Percentiles rank a stretch among this genome's conserved stretches.
These are phyloP conservation scores for Megamerina dolium DNA, from an alignment of 2,888 invertebrate species.

Conservation along the genomic window DNA sequence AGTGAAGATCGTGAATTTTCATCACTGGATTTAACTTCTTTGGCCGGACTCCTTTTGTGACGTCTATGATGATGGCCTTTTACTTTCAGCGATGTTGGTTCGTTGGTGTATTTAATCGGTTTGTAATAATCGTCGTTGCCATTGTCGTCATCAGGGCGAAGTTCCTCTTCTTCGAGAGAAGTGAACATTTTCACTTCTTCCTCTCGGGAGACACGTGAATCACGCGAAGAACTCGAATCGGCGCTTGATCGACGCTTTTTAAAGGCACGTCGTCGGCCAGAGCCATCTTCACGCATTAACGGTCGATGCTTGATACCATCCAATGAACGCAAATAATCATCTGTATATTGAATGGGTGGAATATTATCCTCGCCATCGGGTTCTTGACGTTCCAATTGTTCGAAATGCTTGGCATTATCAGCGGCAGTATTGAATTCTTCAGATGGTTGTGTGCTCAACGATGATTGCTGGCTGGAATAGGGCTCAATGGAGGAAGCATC, in stretches of 20 bases:
- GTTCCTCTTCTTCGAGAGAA: constrained; percentile 59
- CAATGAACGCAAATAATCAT: constrained; percentile 54
- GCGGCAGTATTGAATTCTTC: constrained; percentile 27
- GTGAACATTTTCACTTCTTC: constrained; percentile 61
- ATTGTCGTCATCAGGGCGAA: constrained; percentile 40
- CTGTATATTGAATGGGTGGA: constrained; percentile 40
- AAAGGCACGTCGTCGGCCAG: constrained; percentile 57
- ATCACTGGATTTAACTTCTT: constrained; percentile 29
- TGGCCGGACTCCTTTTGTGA: constrained; percentile 44
- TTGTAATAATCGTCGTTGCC: constrained; percentile 38
- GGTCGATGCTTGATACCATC: constrained; percentile 62
- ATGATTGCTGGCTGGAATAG: constrained; percentile 35
- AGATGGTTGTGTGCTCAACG: constrained; percentile 40
- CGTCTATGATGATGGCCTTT: constrained; percentile 37
- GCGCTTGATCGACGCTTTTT: constrained; percentile 57
- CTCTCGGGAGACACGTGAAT: constrained; percentile 58
- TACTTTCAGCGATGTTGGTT: constrained; percentile 39
- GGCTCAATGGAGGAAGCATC: constrained; percentile 44
- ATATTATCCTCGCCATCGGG: constrained; percentile 39
- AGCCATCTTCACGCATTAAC: constrained; percentile 58
- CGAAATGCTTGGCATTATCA: constrained; percentile 26
- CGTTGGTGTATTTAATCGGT: constrained; percentile 43
- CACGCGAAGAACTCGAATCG: constrained; percentile 54
- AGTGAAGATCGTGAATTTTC: constrained; percentile 27
- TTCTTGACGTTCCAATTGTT: constrained; percentile 55